Conservation (phyloP, 2,888 invertebrate species). For the Melieria omissa region DNA sequence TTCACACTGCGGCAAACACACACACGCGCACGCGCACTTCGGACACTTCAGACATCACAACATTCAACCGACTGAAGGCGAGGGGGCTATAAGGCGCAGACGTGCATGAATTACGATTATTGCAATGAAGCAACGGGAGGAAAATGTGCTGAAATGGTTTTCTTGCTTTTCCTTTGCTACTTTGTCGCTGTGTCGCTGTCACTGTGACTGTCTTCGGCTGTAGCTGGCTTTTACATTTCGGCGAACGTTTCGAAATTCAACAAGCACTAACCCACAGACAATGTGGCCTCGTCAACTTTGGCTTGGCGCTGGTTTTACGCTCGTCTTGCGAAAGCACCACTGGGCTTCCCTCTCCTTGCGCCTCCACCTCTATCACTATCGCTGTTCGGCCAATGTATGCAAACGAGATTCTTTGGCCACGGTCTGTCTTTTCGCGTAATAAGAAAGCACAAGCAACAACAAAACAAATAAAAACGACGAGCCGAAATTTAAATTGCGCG, state of each 20-base stretch:
- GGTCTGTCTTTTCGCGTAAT: neutral
- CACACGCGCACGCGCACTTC: neutral
- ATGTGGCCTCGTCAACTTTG: neutral
- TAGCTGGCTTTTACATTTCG: neutral
- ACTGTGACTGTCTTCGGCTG: neutral
- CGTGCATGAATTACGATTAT: no score
- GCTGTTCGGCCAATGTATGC: neutral
- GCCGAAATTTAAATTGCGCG: neutral
- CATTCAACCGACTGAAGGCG: no score
- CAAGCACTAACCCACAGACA: neutral
- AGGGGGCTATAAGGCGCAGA: no score
- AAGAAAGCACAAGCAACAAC: neutral
- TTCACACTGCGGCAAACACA: neutral
- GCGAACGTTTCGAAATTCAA: neutral
- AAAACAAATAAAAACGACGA: neutral
- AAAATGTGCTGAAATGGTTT: no score
- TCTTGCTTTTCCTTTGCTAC: no score
- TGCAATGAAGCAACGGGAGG: no score
- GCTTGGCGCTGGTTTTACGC: neutral
- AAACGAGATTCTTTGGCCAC: neutral
- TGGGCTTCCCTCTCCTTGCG: neutral
- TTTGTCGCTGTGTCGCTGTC: no score
- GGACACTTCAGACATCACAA: no score
- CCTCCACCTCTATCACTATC: neutral
- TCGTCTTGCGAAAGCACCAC: neutral